Conservation (phyloP, 1,140 invertebrate genomes). For the Epicauta chinensis region DNA sequence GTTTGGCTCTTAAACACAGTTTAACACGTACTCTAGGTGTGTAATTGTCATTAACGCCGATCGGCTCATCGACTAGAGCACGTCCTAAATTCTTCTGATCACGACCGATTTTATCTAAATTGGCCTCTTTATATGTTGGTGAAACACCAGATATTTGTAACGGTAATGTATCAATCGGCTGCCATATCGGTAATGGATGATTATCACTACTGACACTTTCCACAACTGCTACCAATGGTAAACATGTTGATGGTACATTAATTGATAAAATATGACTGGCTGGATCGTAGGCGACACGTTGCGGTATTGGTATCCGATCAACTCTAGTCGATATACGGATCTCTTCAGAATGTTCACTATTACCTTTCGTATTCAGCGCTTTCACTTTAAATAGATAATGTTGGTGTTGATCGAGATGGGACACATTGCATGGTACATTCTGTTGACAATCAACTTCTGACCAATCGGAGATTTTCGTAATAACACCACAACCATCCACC, state of each 20-base stretch:
- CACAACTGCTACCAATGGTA: slow-evolving; percentile 64
- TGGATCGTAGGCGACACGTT: slow-evolving; percentile 75
- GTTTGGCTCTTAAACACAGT: slow-evolving; percentile 68
- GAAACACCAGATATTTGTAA: slow-evolving; percentile 60
- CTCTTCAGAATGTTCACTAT: slow-evolving; percentile 78
- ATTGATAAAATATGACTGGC: slow-evolving; percentile 66
- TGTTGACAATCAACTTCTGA: slow-evolving; percentile 76
- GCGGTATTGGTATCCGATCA: slow-evolving; percentile 72
- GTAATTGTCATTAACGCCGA: slow-evolving; percentile 50
- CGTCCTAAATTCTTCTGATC: slow-evolving; percentile 40
- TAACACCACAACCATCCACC: slow-evolving; percentile 55
- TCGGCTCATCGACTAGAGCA: slow-evolving; percentile 47
- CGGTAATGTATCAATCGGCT: slow-evolving; percentile 61
- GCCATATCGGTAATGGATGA: slow-evolving; percentile 55
- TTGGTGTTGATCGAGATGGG: slow-evolving; percentile 73
- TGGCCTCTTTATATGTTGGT: slow-evolving; percentile 60
- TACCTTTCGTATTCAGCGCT: slow-evolving; percentile 77
- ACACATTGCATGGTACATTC: slow-evolving; percentile 82
- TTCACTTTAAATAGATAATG: slow-evolving; percentile 76
- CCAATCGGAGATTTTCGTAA: slow-evolving; percentile 58
- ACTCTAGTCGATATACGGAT: slow-evolving; percentile 71
- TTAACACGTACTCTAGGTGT: slow-evolving; percentile 66
- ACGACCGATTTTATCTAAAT: slow-evolving; percentile 49
- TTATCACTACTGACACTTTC: slow-evolving; percentile 57
- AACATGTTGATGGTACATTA: slow-evolving; percentile 67